A percentile compares a stretch with the other conserved stretches of the same genome.
Evolutionary conservation across 2,888 invertebrate species (phyloP).

Genomic region (Himalopsyche anomala): DNA sequence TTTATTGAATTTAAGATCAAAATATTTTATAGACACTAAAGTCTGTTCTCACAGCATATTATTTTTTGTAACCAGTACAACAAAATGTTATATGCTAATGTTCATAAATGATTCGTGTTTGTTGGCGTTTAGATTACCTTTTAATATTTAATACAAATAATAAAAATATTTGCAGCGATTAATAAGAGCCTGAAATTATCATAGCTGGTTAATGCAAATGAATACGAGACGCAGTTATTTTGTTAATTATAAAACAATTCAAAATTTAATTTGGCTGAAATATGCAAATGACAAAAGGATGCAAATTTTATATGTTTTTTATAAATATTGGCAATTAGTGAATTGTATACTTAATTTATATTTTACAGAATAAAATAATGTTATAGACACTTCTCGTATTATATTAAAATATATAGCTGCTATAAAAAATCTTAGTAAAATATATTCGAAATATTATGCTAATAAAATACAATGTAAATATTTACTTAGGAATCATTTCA

Average conservation of each 20-base stretch:
- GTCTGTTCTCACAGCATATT: too few species aligned
- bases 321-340: conserved; percentile 21
- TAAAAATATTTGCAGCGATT: too few species aligned
- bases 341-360: conserved; percentile 5
- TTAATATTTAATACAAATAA: too few species aligned
- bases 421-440: neutral
- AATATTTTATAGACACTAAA: too few species aligned
- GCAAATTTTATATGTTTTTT: neutral
- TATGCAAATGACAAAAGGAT: neutral
- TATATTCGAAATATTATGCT: neutral
- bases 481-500: too few species aligned
- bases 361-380: neutral
- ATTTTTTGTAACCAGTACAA: too few species aligned
- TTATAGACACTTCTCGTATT: neutral
- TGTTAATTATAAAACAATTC: conserved; percentile 21
- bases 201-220: neutral
- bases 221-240: neutral
- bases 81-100: too few species aligned
- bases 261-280: neutral
- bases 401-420: neutral
- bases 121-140: neutral
- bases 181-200: too few species aligned
- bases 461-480: too few species aligned
- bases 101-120: neutral
- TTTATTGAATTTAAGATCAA: too few species aligned